phyloP scores from a whole-genome alignment of 2,797 vertebrate genomes.

The Oryzias sinensis region DNA sequence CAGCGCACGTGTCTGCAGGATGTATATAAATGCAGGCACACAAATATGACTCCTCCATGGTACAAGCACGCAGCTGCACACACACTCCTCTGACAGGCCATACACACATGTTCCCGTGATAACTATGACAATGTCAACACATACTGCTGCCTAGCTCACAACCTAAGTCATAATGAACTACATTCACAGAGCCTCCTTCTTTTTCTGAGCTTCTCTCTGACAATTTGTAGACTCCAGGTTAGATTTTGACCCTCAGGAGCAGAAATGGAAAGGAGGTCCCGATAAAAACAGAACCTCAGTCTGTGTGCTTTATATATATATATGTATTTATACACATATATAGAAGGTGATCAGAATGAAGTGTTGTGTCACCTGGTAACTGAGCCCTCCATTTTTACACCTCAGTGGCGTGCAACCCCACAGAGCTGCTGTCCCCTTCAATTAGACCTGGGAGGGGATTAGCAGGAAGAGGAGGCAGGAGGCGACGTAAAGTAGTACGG shows the following conservation, averaged over 20 bases:
- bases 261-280: conserved; percentile 34
- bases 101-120: conserved; percentile 64
- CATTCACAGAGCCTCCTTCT: conserved; percentile 41
- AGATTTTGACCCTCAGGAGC: conserved; percentile 52
- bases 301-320: conserved; percentile 12
- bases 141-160: conserved; percentile 59
- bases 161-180: conserved; percentile 66
- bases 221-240: conserved; percentile 62
- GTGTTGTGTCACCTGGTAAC: conserved; percentile 37
- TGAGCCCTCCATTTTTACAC: conserved; percentile 23
- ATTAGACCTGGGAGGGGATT: conserved; percentile 53
- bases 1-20: conserved; percentile 32
- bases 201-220: conserved; percentile 58
- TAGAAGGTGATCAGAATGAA: conserved; percentile 29
- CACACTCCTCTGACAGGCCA: conserved; percentile 60
- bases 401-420: conserved; percentile 25
- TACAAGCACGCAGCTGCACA: conserved; percentile 25
- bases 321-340: neutral
- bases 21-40: conserved; percentile 52
- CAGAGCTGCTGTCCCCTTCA: conserved; percentile 51
- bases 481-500: conserved; percentile 9
- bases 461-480: conserved; percentile 26
- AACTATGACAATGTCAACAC: conserved; percentile 72
- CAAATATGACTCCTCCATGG: conserved; percentile 38
- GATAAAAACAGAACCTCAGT: conserved; percentile 23